Evolutionary conservation across 2,888 invertebrate species (phyloP), one percentile per base, ranked within the genome.

Genomic region (Sisyra terminalis): DNA sequence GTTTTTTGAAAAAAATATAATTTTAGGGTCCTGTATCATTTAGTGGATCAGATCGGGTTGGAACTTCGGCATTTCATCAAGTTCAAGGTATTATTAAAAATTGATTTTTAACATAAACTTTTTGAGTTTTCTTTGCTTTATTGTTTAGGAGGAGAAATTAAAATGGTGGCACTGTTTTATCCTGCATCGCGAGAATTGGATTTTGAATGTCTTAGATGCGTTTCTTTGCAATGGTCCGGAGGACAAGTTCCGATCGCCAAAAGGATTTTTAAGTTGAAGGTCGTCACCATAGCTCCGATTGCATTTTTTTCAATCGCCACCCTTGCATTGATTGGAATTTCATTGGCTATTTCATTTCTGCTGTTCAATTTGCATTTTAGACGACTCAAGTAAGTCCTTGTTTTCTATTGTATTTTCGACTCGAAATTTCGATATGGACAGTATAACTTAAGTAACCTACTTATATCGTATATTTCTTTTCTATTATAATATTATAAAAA

Each of bases 1-100:
- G n/a, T n/a, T n/a, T 11, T 10, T 13, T 3, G n/a, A 10, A 35
- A 35, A 35, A 35, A 10, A 8, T 8, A 35, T 36, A 34, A 6
- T 7, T 34, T 35, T 65, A 90, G 90, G 92, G 92, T 17, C 88
- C 89, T 2, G 79, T 92, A 1, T 84, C 84, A 2, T 92, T 92
- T 58, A 78, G 80, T 50, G 89, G 89, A 3, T 82, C 89, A 0
- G 90, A 92, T 60, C 73, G 92, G 42, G 75, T 89, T 47, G 88
- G 89, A 31, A 81, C 87, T 49, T 83, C 88, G 1, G 81, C 84
- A 7, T 81, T 92, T 55, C 79, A 83, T 60, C 90, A 90, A 69
- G 78, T 88, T 54, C 89, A 90, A 73, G 79, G 85, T 82, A 66
- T 63, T 59, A 29, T 40, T 42, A 37, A 32, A 3, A 32, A 31